Conservation (phyloP, 2,797 vertebrate genomes). For the Coccyzus lansbergi region DNA sequence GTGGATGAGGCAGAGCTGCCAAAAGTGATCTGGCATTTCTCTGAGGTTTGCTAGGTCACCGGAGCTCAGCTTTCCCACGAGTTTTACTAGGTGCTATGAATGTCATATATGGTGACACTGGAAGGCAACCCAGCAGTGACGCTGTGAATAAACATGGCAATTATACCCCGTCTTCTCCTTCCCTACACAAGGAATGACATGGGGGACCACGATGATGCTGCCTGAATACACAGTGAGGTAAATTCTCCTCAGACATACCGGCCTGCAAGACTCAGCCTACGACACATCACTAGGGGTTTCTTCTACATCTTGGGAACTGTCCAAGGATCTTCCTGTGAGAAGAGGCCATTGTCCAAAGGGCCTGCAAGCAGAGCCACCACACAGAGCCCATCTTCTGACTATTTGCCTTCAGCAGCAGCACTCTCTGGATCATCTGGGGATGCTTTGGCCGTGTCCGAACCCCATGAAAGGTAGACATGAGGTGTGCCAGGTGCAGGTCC, state of each 20-base stretch:
- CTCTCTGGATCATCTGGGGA: not conserved
- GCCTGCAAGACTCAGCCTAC: not conserved
- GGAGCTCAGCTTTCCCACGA: constrained; percentile 20
- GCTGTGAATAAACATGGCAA: not conserved
- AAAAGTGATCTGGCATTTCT: not conserved
- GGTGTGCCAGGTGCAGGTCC: not conserved
- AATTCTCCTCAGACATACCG: not conserved
- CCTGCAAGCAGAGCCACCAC: not conserved
- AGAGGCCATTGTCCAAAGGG: not conserved
- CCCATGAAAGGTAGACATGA: not conserved
- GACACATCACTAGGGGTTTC: fast-evolving
- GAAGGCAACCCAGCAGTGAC: not conserved
- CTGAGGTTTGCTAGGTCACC: not conserved
- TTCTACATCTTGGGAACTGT: not conserved
- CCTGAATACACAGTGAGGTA: not conserved
- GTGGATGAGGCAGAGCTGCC: not conserved
- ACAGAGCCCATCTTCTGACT: not conserved
- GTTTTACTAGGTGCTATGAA: constrained; percentile 14
- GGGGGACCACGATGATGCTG: not conserved
- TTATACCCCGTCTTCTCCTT: not conserved
- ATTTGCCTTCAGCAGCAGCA: not conserved
- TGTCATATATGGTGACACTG: not conserved
- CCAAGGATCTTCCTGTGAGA: not conserved
- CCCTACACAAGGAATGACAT: not conserved
- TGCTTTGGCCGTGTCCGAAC: not conserved